Evolutionary conservation across 1,140 invertebrate genomes (phyloP).

Genomic region (Calephelis nemesis): DNA sequence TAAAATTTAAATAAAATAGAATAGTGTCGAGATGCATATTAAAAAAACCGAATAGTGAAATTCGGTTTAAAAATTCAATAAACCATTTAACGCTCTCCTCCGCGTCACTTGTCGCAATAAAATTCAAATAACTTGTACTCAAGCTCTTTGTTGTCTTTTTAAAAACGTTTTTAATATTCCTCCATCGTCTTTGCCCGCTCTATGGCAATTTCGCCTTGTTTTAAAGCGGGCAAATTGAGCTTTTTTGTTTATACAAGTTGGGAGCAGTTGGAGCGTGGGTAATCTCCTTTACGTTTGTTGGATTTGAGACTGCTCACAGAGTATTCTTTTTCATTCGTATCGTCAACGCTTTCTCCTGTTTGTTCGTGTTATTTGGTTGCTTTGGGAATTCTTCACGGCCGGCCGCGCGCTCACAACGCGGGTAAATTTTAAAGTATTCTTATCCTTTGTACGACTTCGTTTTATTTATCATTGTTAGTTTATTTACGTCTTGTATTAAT

Average conservation of each 20-base stretch:
- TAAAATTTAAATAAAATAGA: too few species aligned
- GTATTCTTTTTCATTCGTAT: constrained; percentile 66
- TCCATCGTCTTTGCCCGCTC: constrained; percentile 58
- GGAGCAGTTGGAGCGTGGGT: constrained; percentile 70
- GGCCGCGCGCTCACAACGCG: constrained; percentile 58
- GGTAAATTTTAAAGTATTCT: constrained; percentile 66
- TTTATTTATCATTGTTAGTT: constrained; percentile 45
- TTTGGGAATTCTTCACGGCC: constrained; percentile 53
- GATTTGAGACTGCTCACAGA: constrained; percentile 62
- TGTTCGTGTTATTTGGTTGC: constrained; percentile 57
- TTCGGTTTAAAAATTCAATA: constrained; percentile 14
- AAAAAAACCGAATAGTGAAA: not conserved
- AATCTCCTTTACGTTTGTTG: constrained; percentile 77
- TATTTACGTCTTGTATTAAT: not conserved
- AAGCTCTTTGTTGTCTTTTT: constrained; percentile 58
- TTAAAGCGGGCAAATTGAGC: constrained; percentile 71
- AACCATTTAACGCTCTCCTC: constrained; percentile 5
- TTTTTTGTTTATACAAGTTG: constrained; percentile 76
- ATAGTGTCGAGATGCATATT: too few species aligned
- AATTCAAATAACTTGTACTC: constrained; percentile 65
- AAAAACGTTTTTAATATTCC: constrained; percentile 77
- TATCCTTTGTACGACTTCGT: constrained; percentile 10
- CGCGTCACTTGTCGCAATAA: constrained; percentile 64
- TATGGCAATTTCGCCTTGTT: constrained; percentile 70
- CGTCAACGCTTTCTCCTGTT: constrained; percentile 64